Evolutionary conservation across 2,888 invertebrate species (phyloP), one percentile per base, ranked within the genome.

Genomic region (Nemoura dubitans): DNA sequence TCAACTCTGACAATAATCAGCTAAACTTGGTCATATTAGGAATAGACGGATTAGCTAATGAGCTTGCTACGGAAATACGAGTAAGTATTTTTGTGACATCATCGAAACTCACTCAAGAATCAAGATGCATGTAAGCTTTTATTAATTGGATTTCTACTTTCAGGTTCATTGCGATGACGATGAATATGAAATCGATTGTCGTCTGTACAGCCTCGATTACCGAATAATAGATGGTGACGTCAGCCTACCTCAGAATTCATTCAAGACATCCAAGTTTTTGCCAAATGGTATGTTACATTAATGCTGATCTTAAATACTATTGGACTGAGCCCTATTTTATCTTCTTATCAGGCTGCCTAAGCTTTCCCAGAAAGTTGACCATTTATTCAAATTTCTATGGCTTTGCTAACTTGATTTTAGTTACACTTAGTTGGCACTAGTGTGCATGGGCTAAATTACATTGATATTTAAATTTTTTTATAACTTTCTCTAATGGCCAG

Each of bases 21-120:
- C 93, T 98, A 89, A 98, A 98, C 93, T 93, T 98, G 90, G 95
- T 98, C 87, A 95, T 98, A 90, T 93, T 98, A 86, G 98, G 98
- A 89, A 95, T 95, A 89, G 96, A 96, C 91, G 96, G 96, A 88
- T 94, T 98, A 89, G 96, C 98, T 26, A 96, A 97, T 88, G 96
- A 97, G 91, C 95, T 98, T 89, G 96, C 97, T 89, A 95, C 95
- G 90, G 97, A 98, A 90, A 95, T 98, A 88, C 93, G 96, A 90
- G 94, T 94, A 90, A 90, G 91, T 89, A 29, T 42, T 87, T 14
- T 80, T 83, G 76, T 0, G 7, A 78, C 27, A n/a, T n/a, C n/a
- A n/a, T n/a, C n/a, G n/a, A n/a, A n/a, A n/a, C n/a, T n/a, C n/a
- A n/a, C n/a, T n/a, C n/a, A n/a, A n/a, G n/a, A n/a, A n/a, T n/a